These are phyloP conservation scores for Orientallactaga bullata DNA, from an alignment of 2,113 vertebrate species.

Conservation along the genomic window DNA sequence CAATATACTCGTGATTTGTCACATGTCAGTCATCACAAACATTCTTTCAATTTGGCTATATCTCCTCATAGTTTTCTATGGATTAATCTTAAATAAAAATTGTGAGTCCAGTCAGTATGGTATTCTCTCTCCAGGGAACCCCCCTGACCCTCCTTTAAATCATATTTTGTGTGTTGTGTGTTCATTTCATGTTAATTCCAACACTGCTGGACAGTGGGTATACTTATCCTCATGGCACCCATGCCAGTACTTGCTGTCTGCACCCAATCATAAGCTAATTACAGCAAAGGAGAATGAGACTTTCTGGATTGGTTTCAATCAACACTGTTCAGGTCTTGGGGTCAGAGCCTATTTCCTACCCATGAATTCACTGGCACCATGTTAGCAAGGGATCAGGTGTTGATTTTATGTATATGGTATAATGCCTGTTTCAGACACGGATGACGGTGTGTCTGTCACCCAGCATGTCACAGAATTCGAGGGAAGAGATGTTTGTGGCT, in stretches of 20 bases:
- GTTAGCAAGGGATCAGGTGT: neutral
- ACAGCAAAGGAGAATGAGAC: neutral
- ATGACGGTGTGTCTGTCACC: neutral
- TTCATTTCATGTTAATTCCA: too few species aligned
- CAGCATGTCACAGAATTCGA: neutral
- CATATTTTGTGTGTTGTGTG: too few species aligned
- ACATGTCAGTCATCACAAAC: too few species aligned
- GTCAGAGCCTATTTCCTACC: neutral
- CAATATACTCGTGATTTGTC: too few species aligned
- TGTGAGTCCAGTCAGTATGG: too few species aligned
- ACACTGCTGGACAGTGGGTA: too few species aligned
- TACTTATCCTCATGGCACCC: neutral
- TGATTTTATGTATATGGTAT: accelerated
- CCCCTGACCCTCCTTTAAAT: too few species aligned
- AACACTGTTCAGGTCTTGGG: neutral
- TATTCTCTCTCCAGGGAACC: too few species aligned
- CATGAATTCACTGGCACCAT: neutral
- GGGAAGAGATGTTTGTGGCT: neutral
- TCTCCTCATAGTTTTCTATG: too few species aligned
- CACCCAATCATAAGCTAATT: neutral
- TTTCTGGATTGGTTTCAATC: neutral
- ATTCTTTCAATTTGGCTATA: too few species aligned
- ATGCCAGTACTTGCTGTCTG: neutral
- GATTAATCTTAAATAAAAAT: too few species aligned
- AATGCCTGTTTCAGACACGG: neutral